Percentiles rank a stretch among this genome's conserved stretches.
phyloP scores from a whole-genome alignment of 1,140 invertebrate genomes.

The Diabrotica undecimpunctata region DNA sequence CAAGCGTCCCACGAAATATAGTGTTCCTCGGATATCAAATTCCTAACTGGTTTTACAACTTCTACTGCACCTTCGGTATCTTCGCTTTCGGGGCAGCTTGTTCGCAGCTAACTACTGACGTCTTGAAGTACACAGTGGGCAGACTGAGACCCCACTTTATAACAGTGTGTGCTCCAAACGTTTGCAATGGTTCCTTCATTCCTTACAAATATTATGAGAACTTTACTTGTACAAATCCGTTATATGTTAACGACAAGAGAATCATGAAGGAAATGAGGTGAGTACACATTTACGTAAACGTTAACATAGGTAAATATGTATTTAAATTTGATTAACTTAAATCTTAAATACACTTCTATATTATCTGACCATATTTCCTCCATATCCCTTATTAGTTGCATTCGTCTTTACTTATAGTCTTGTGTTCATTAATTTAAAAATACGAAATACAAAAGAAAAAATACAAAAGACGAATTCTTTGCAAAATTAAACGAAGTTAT shows the following conservation, averaged over 20 bases:
- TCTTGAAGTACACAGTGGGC: slow-evolving; percentile 90
- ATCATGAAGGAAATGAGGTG: slow-evolving; percentile 66
- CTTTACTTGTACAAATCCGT: slow-evolving; percentile 58
- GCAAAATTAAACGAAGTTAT: too few relatives aligned
- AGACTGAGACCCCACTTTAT: slow-evolving; percentile 90
- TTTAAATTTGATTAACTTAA: too few relatives aligned
- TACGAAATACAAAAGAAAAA: too few relatives aligned
- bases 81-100: slow-evolving; percentile 83
- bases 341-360: too few relatives aligned
- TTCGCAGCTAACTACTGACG: slow-evolving; percentile 79
- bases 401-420: too few relatives aligned
- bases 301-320: background rate
- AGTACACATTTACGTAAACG: slow-evolving; percentile 4
- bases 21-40: slow-evolving; percentile 56
- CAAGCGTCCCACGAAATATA: slow-evolving; percentile 48
- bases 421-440: too few relatives aligned
- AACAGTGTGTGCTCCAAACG: slow-evolving; percentile 63
- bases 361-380: too few relatives aligned
- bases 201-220: slow-evolving; percentile 63
- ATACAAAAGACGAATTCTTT: too few relatives aligned
- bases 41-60: slow-evolving; percentile 65
- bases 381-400: too few relatives aligned
- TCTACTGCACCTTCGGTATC: slow-evolving; percentile 71
- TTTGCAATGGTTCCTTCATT: slow-evolving; percentile 52
- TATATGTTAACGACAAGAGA: slow-evolving; percentile 46